Percentiles rank a stretch among this genome's conserved stretches.
Evolutionary conservation across 2,113 vertebrate genomes (phyloP).

Genomic region (Rhynchomys soricoides): DNA sequence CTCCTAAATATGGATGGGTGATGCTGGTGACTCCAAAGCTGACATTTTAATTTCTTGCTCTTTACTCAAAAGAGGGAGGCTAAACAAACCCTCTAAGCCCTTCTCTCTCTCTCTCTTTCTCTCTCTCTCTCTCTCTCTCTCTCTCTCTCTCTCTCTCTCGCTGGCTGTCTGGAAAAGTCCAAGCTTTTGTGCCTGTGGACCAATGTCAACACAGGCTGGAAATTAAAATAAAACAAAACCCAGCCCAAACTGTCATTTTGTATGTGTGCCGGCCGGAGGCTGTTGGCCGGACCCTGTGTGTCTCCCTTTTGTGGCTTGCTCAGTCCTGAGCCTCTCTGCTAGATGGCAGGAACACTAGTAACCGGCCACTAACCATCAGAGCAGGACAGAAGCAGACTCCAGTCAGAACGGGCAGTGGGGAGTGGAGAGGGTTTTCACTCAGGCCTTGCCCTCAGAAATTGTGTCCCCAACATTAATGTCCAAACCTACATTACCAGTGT

Average conservation of each 20-base stretch:
- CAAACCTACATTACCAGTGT: slow-evolving; percentile 58
- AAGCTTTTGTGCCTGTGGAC: neutral
- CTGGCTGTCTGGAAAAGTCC: slow-evolving; percentile 4
- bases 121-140: neutral
- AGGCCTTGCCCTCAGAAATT: slow-evolving; percentile 71
- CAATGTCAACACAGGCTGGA: neutral
- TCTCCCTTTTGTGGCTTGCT: neutral
- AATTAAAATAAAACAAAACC: neutral
- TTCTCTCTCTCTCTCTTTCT: neutral
- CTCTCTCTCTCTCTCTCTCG: neutral
- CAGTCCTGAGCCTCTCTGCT: neutral
- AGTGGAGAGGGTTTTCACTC: neutral
- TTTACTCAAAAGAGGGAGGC: neutral
- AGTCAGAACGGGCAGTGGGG: neutral
- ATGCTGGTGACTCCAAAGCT: neutral
- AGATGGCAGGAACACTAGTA: neutral
- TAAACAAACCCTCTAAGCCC: neutral
- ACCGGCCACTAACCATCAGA: neutral
- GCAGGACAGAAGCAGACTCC: neutral
- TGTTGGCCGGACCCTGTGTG: neutral
- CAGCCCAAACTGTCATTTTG: neutral
- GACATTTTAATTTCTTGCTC: neutral
- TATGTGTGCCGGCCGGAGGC: neutral
- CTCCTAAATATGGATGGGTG: neutral
- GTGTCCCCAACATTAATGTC: slow-evolving; percentile 56